Base-by-base conservation (phyloP, 2,797 vertebrate species). In the Pangasius macronema region DNA sequence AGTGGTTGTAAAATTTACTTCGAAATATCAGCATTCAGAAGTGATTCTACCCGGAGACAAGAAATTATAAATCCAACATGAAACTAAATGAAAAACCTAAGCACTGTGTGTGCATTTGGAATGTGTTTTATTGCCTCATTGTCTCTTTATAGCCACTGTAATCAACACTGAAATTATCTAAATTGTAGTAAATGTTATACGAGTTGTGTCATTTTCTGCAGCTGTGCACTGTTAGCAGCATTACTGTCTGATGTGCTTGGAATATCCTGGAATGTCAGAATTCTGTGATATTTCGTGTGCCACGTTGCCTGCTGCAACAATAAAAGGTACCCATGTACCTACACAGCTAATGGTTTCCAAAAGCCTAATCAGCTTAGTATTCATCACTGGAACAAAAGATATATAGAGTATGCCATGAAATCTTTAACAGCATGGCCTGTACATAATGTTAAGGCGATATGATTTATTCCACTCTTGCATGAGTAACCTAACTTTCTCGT, bases 131-230 rank as follows among this genome's bases (percentile, higher is more conserved):
- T 59, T 59, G 33, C 77, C 33, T 46, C 20, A 8, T 22, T 8
- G 13, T 61, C 36, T 81, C 79, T 61, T 65, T 30, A n/a, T 82
- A 27, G 7, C 10, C 14, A 46, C 3, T 10, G 24, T 46, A 82
- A 65, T 49, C 14, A 67, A 67, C n/a, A 59, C 18, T 6, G n/a
- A 2, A 8, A 11, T 11, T 20, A 3, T 18, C 3, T 67, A 49
- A 67, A 51, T 3, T 82, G n/a, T 13, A 51, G 42, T 68, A 51
- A 67, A 67, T 51, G 18, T 67, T 51, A 67, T 33, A 67, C 16
- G n/a, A 51, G 39, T 67, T 83, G 46, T 67, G 63, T 83, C 39
- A 82, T 10, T 82, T 65, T 61, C 81, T 82, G 42, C 27, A 82
- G 39, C 81, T 49, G 61, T 49, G 24, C 13, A 9, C 57, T 81